Percentiles rank a stretch among this genome's conserved stretches.
Conservation (phyloP, 2,797 vertebrate genomes). For the Halcyon badia region DNA sequence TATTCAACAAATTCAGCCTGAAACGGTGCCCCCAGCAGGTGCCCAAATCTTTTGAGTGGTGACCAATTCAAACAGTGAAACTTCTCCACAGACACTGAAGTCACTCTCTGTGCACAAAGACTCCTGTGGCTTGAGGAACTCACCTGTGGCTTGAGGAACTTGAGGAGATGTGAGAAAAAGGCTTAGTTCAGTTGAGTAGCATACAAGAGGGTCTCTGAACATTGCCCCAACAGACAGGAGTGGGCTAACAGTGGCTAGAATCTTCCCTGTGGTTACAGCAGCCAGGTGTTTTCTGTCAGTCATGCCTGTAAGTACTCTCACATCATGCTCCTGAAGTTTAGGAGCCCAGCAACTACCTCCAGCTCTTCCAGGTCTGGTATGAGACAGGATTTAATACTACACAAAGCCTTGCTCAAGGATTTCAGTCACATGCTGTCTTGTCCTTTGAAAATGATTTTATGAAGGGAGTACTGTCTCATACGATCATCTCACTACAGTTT, state of each 20-base stretch:
- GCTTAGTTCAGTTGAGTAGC: background rate
- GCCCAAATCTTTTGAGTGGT: background rate
- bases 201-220: background rate
- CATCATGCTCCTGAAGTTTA: background rate
- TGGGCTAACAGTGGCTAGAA: rapidly evolving
- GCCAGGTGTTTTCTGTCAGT: background rate
- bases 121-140: background rate
- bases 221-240: background rate
- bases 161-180: background rate
- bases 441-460: background rate
- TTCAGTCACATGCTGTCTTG: background rate
- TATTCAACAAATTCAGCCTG: background rate
- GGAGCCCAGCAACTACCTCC: background rate
- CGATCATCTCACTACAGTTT: background rate
- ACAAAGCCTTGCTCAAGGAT: background rate
- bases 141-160: background rate
- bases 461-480: background rate
- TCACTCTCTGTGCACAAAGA: background rate
- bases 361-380: background rate
- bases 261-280: background rate
- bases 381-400: background rate
- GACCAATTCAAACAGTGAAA: background rate
- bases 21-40: background rate
- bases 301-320: background rate
- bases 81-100: background rate